A percentile compares a stretch with the other conserved stretches of the same genome.
These are phyloP conservation scores for Apocrypta bakeri DNA, from an alignment of 1,140 invertebrate genomes.

Conservation along the genomic window DNA sequence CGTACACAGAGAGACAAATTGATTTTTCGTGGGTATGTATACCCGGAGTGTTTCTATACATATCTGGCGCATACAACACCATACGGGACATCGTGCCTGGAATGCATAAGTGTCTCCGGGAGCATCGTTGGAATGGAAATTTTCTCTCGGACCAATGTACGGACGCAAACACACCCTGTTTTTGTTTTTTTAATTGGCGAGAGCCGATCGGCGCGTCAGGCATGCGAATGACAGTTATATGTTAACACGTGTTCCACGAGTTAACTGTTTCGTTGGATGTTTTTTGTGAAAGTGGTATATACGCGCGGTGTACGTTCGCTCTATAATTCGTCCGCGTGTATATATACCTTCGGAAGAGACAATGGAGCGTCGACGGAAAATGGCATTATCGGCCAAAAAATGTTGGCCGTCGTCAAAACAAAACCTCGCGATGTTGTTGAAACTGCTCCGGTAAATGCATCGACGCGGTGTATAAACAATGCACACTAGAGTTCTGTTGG, in stretches of 20 bases:
- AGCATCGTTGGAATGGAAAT: slow-evolving; percentile 7
- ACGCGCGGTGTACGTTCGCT: background rate
- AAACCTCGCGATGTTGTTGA: background rate
- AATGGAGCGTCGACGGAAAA: background rate
- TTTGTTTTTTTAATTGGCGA: slow-evolving; percentile 6
- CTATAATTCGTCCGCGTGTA: background rate
- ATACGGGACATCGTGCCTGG: background rate
- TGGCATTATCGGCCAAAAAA: background rate
- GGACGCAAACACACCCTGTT: background rate
- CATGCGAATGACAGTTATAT: background rate
- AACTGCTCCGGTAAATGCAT: background rate
- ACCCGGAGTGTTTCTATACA: background rate
- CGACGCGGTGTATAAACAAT: too few relatives aligned
- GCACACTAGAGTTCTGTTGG: background rate
- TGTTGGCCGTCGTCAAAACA: background rate
- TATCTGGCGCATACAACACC: background rate
- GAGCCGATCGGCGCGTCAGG: background rate
- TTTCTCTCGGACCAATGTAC: background rate
- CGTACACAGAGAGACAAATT: too few relatives aligned
- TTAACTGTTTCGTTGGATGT: background rate
- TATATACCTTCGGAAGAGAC: too few relatives aligned
- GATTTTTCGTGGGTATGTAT: background rate
- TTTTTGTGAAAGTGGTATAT: background rate
- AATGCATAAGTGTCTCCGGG: slow-evolving; percentile 1
- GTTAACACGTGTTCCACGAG: background rate